Evolutionary conservation across 92 coral and sea anemone species (phyloP).

Genomic region (Heteractis magnifica): DNA sequence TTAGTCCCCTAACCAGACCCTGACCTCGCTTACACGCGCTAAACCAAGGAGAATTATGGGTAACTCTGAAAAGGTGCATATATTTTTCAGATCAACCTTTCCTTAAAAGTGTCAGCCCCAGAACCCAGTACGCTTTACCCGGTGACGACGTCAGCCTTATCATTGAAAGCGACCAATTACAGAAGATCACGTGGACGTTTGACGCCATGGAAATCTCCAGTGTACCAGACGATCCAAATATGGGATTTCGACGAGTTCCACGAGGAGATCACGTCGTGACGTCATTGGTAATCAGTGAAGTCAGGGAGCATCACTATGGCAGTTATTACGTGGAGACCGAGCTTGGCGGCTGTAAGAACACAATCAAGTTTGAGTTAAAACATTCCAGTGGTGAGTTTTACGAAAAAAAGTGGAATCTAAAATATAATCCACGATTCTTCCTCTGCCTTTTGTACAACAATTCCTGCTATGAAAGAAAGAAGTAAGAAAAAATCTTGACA

Average conservation of each 20-base stretch:
- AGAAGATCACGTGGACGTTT: constrained; percentile 64
- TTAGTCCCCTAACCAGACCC: too few species aligned
- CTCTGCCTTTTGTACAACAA: neutral
- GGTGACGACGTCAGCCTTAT: constrained; percentile 68
- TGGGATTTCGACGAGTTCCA: constrained; percentile 71
- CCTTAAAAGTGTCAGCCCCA: constrained; percentile 61
- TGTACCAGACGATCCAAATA: constrained; percentile 85
- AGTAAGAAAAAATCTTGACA: too few species aligned
- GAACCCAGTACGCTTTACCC: constrained; percentile 42
- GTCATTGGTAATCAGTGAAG: constrained; percentile 59
- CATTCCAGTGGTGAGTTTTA: constrained; percentile 64
- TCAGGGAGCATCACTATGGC: constrained; percentile 77
- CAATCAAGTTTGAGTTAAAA: constrained; percentile 43
- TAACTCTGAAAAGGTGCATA: too few species aligned
- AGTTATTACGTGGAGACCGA: constrained; percentile 53
- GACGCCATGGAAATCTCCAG: constrained; percentile 87
- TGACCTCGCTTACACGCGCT: too few species aligned
- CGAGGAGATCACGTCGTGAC: constrained; percentile 49
- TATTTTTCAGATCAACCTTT: constrained; percentile 60
- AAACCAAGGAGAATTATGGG: too few species aligned
- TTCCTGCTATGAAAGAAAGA: too few species aligned
- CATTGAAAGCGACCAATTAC: constrained; percentile 56
- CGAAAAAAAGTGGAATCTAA: too few species aligned
- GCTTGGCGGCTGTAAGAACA: constrained; percentile 58
- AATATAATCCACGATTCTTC: neutral